Conservation (phyloP, 1,140 invertebrate genomes). For the Diploscapter pachys region DNA sequence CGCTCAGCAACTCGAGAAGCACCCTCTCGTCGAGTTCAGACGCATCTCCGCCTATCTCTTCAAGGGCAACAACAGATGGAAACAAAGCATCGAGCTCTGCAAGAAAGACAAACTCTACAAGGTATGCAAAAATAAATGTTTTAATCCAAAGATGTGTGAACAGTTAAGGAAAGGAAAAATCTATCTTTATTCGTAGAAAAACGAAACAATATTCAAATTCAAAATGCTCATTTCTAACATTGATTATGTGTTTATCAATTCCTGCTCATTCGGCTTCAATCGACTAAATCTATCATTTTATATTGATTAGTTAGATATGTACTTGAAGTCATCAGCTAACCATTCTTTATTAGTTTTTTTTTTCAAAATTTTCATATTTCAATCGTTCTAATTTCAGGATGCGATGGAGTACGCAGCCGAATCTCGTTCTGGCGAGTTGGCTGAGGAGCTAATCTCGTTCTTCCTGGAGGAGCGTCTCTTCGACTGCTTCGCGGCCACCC, state of each 20-base stretch:
- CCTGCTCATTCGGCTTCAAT: neutral
- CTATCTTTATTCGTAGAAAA: too few relatives aligned
- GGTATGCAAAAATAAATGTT: slow-evolving; percentile 60
- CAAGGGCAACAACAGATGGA: slow-evolving; percentile 97
- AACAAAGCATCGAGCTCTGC: slow-evolving; percentile 96
- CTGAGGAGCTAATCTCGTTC: slow-evolving; percentile 95
- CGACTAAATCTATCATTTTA: neutral
- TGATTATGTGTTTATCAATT: too few relatives aligned
- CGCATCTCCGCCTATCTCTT: slow-evolving; percentile 97
- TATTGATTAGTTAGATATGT: too few relatives aligned
- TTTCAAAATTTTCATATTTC: neutral
- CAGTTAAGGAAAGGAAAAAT: too few relatives aligned
- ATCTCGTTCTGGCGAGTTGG: slow-evolving; percentile 89
- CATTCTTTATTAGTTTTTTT: too few relatives aligned
- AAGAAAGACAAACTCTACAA: slow-evolving; percentile 94
- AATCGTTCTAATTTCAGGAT: slow-evolving; percentile 67
- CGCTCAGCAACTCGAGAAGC: slow-evolving; percentile 94
- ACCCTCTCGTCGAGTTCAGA: slow-evolving; percentile 96
- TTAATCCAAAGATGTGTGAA: too few relatives aligned
- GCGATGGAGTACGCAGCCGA: slow-evolving; percentile 99
- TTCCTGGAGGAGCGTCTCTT: slow-evolving; percentile 90
- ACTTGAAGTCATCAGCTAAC: too few relatives aligned
- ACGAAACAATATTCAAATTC: too few relatives aligned
- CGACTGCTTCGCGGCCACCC: slow-evolving; percentile 94
- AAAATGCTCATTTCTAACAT: too few relatives aligned